A percentile compares a stretch with the other conserved stretches of the same genome.
Evolutionary conservation across 2,797 vertebrate genomes (phyloP).

Genomic region (Allobates femoralis): DNA sequence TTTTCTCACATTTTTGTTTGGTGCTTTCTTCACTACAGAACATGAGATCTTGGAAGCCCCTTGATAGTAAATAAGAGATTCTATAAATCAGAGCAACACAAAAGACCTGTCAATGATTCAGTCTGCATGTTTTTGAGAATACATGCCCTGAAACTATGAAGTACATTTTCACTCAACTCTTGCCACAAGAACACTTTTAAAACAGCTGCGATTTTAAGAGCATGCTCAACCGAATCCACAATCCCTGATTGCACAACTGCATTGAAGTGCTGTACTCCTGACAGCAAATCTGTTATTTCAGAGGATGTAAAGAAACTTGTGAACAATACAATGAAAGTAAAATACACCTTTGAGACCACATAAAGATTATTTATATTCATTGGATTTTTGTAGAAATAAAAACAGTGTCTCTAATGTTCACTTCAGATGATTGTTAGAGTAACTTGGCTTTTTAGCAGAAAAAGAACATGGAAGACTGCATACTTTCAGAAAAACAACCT

Average conservation of each 20-base stretch:
- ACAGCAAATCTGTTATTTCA: constrained; percentile 34
- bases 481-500: not conserved
- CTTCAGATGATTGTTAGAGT: constrained; percentile 12
- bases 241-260: constrained; percentile 5
- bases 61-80: not conserved
- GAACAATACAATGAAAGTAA: constrained; percentile 19
- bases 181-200: constrained; percentile 6
- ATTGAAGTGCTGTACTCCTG: constrained; percentile 1
- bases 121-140: not conserved
- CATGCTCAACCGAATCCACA: not conserved
- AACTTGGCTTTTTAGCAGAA: constrained; percentile 11
- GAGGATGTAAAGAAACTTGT: constrained; percentile 35
- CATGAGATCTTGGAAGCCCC: not conserved
- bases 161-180: constrained; percentile 1
- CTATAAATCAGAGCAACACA: not conserved
- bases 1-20: not conserved
- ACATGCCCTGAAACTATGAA: not conserved
- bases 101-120: not conserved
- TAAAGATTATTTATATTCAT: constrained; percentile 42
- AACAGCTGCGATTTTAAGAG: not conserved
- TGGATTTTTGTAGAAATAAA: constrained; percentile 17
- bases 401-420: not conserved
- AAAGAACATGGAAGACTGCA: not conserved
- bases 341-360: constrained; percentile 21
- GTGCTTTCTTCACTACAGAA: not conserved